A percentile compares a stretch with the other conserved stretches of the same genome.
phyloP scores from a whole-genome alignment of 1,140 invertebrate genomes.

The Aethina tumida region DNA sequence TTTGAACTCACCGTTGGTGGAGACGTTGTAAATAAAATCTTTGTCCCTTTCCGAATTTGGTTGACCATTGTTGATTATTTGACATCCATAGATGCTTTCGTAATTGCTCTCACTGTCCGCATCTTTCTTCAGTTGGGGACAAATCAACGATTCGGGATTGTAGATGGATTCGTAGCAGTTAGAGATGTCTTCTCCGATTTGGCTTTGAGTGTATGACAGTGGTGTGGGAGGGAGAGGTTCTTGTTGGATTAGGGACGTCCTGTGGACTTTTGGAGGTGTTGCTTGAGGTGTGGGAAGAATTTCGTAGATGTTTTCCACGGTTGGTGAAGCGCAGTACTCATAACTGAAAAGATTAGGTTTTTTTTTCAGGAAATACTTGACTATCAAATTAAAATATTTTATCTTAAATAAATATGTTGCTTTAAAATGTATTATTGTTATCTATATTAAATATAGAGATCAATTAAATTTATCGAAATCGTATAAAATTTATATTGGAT shows the following conservation, averaged over 20 bases:
- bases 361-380: too few relatives aligned
- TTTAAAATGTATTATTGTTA: too few relatives aligned
- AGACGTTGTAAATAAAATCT: too few relatives aligned
- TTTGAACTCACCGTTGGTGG: too few relatives aligned
- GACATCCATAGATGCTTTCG: slow-evolving; percentile 26
- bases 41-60: slow-evolving; percentile 3
- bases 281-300: slow-evolving; percentile 20
- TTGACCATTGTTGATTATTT: slow-evolving; percentile 34
- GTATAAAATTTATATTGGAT: too few relatives aligned
- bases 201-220: slow-evolving; percentile 17
- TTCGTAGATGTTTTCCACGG: slow-evolving; percentile 32
- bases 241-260: slow-evolving; percentile 12
- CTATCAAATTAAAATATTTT: too few relatives aligned
- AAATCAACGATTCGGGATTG: slow-evolving; percentile 14
- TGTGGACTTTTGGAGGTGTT: slow-evolving; percentile 11
- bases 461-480: too few relatives aligned
- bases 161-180: slow-evolving; percentile 34
- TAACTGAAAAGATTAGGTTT: too few relatives aligned
- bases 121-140: too few relatives aligned
- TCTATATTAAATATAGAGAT: too few relatives aligned
- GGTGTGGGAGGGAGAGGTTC: slow-evolving; percentile 25
- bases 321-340: slow-evolving; percentile 8
- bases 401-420: too few relatives aligned
- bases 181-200: slow-evolving; percentile 19
- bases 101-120: slow-evolving; percentile 20